phyloP scores from a whole-genome alignment of 2,113 vertebrate genomes.

The Mus musculus region DNA sequence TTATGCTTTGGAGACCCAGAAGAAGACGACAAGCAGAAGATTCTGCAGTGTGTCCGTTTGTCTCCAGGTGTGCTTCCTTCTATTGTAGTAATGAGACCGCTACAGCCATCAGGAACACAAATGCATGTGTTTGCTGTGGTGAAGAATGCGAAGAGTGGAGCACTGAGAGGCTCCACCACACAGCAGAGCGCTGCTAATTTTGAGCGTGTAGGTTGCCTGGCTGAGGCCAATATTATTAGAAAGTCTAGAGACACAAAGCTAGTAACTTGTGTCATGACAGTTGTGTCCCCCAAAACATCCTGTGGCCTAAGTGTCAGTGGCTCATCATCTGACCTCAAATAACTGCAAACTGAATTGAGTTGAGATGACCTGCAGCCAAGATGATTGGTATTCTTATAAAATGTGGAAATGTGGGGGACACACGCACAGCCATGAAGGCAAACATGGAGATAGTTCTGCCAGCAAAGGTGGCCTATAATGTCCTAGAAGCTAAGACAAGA shows the following conservation, averaged over 20 bases:
- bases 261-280: background rate
- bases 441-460: background rate
- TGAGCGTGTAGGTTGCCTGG: background rate
- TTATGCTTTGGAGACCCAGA: background rate
- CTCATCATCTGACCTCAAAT: background rate
- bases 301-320: background rate
- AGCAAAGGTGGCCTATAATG: background rate
- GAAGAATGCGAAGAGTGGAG: background rate
- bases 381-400: background rate
- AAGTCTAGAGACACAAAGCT: background rate
- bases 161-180: background rate
- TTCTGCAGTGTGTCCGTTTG: background rate
- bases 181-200: background rate
- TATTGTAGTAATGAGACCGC: background rate
- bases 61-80: background rate
- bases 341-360: background rate
- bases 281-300: background rate
- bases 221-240: background rate
- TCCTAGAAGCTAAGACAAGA: background rate
- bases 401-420: background rate
- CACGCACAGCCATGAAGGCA: background rate
- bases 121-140: background rate
- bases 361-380: background rate
- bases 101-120: background rate
- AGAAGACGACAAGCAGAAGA: background rate